Evolutionary conservation across 2,113 vertebrate species (phyloP).

Genomic region (Chaenogobius annularis): DNA sequence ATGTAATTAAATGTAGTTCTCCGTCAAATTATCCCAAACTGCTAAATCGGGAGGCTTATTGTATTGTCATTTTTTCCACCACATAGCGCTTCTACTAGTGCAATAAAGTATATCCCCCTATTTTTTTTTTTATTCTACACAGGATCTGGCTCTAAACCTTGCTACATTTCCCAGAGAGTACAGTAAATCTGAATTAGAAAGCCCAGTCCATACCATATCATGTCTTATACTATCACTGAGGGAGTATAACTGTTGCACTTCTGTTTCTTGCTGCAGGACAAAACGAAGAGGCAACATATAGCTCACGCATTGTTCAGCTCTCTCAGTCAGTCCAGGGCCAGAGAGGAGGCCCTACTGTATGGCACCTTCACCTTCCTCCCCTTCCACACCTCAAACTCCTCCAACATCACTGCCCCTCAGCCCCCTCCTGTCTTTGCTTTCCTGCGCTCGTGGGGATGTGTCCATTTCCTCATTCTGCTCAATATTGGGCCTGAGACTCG

Average conservation of each 20-base stretch:
- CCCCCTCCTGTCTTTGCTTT: constrained; percentile 63
- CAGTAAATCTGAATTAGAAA: background rate
- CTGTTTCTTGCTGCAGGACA: constrained; percentile 24
- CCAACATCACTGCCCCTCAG: constrained; percentile 32
- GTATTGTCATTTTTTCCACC: background rate
- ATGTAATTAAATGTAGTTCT: background rate
- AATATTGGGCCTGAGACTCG: constrained; percentile 61
- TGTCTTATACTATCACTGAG: no score
- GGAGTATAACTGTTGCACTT: background rate
- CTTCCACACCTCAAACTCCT: constrained; percentile 49
- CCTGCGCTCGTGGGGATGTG: constrained; percentile 76
- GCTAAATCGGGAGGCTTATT: no score
- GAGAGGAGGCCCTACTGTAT: constrained; percentile 72
- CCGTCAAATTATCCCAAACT: no score
- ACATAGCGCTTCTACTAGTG: background rate
- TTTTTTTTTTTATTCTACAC: background rate
- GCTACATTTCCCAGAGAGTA: background rate
- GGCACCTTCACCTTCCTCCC: constrained; percentile 71
- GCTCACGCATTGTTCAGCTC: constrained; percentile 58
- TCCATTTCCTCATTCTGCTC: constrained; percentile 72
- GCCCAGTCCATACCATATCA: constrained; percentile 17
- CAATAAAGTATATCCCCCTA: no score
- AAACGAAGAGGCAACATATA: background rate
- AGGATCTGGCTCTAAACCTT: constrained; percentile 19
- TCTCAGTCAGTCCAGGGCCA: constrained; percentile 63